Conservation (phyloP, 2,113 vertebrate genomes). For the Phyllostomus hastatus region DNA sequence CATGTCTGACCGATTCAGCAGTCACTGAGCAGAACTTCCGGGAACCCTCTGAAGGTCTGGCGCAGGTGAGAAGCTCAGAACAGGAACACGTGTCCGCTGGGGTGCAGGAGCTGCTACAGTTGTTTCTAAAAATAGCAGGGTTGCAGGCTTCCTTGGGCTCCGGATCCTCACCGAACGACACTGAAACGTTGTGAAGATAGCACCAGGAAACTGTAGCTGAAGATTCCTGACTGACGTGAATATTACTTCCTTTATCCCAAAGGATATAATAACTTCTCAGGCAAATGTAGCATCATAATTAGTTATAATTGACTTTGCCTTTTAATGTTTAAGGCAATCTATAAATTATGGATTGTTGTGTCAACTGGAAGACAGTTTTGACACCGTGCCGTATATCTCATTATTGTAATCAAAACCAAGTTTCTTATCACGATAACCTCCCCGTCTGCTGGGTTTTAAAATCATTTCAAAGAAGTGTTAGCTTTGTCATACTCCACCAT, state of each 20-base stretch:
- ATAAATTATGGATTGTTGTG: slow-evolving; percentile 82
- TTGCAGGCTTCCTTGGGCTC: slow-evolving; percentile 34
- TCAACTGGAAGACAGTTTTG: slow-evolving; percentile 82
- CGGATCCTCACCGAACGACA: slow-evolving; percentile 60
- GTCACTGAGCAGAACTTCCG: slow-evolving; percentile 35
- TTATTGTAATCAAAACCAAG: slow-evolving; percentile 75
- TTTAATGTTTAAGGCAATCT: slow-evolving; percentile 83
- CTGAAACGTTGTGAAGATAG: slow-evolving; percentile 50
- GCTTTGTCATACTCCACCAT: slow-evolving; percentile 27
- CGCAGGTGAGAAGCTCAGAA: slow-evolving; percentile 49
- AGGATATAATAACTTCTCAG: slow-evolving; percentile 79
- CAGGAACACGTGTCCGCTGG: slow-evolving; percentile 37
- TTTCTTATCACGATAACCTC: slow-evolving; percentile 53
- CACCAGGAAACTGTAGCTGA: slow-evolving; percentile 64
- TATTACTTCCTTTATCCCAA: slow-evolving; percentile 80
- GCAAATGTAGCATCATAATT: slow-evolving; percentile 82
- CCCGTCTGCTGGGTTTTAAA: slow-evolving; percentile 66
- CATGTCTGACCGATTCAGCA: slow-evolving; percentile 53
- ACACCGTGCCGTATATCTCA: slow-evolving; percentile 74
- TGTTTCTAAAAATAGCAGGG: slow-evolving; percentile 68
- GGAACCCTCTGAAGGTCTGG: slow-evolving; percentile 62
- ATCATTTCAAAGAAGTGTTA: slow-evolving; percentile 27
- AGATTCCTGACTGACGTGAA: slow-evolving; percentile 78
- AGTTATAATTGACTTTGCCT: slow-evolving; percentile 82
- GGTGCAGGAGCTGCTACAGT: neutral